phyloP scores from a whole-genome alignment of 2,888 invertebrate genomes.

The Patella ulyssiponensis region DNA sequence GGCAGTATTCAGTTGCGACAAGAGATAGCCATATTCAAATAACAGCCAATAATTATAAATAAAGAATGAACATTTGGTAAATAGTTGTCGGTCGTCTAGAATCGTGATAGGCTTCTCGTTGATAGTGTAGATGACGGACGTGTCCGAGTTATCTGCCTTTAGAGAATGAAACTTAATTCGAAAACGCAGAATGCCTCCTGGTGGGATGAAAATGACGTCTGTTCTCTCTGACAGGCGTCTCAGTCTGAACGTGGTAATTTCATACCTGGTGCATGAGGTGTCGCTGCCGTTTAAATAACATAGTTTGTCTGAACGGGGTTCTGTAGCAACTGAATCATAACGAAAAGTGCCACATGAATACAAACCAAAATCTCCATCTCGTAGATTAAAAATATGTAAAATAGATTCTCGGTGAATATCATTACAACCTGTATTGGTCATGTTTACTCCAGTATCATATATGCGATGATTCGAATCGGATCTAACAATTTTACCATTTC shows the following conservation, averaged over 20 bases:
- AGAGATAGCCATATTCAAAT: not conserved
- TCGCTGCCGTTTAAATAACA: too few relatives aligned
- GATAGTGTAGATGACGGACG: not conserved
- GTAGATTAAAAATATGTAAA: not conserved
- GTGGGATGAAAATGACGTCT: not conserved
- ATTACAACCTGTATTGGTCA: not conserved
- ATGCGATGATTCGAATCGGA: not conserved
- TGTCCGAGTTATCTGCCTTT: not conserved
- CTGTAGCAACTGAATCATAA: too few relatives aligned
- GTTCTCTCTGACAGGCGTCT: not conserved
- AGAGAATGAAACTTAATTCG: not conserved
- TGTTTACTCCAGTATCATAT: not conserved
- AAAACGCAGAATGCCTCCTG: not conserved
- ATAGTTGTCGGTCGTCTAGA: not conserved
- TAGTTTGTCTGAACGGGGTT: too few relatives aligned
- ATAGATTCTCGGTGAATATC: not conserved
- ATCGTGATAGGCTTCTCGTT: not conserved
- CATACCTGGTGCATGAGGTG: too few relatives aligned
- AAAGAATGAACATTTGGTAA: slow-evolving; percentile 6
- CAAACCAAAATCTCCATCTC: not conserved
- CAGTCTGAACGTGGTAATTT: not conserved
- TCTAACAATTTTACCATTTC: not conserved
- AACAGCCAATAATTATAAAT: not conserved
- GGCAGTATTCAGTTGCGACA: not conserved
- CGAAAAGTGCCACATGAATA: not conserved